Conservation (phyloP, 2,797 vertebrate species). For the Aythya fuligula region DNA sequence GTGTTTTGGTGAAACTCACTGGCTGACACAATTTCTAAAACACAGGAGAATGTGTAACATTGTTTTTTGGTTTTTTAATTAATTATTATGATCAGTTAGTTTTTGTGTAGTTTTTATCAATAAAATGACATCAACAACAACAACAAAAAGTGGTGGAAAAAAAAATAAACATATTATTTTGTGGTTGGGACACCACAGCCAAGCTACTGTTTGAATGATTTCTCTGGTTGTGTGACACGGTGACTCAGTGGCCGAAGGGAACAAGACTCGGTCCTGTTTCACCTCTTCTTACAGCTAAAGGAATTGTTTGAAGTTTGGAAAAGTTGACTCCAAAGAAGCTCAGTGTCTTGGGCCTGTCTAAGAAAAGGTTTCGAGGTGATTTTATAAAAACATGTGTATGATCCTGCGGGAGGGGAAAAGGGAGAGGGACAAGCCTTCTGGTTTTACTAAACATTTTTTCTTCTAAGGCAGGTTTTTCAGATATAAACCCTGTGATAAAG, state of each 20-base stretch:
- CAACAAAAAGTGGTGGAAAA: constrained; percentile 63
- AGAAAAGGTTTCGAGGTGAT: background rate
- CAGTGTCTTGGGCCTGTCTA: background rate
- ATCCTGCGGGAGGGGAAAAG: background rate
- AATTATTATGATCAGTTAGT: constrained; percentile 78
- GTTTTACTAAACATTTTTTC: background rate
- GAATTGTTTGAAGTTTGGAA: background rate
- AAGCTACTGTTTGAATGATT: constrained; percentile 63
- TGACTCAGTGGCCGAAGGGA: background rate
- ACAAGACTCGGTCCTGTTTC: background rate
- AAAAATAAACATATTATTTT: constrained; percentile 82
- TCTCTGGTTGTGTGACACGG: background rate
- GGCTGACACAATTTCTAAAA: constrained; percentile 71
- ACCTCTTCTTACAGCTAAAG: background rate
- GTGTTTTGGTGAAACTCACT: constrained; percentile 51
- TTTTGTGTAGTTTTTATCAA: constrained; percentile 88
- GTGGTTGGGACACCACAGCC: constrained; percentile 72
- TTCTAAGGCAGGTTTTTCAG: background rate
- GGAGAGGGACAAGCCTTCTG: background rate
- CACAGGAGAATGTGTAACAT: constrained; percentile 72
- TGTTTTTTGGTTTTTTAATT: constrained; percentile 77
- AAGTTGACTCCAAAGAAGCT: background rate
- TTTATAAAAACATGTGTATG: fast-evolving
- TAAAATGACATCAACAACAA: constrained; percentile 76
- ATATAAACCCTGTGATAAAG: background rate